These are phyloP conservation scores for Macrosoma leucophasiata DNA, from an alignment of 2,888 invertebrate genomes.

Conservation along the genomic window DNA sequence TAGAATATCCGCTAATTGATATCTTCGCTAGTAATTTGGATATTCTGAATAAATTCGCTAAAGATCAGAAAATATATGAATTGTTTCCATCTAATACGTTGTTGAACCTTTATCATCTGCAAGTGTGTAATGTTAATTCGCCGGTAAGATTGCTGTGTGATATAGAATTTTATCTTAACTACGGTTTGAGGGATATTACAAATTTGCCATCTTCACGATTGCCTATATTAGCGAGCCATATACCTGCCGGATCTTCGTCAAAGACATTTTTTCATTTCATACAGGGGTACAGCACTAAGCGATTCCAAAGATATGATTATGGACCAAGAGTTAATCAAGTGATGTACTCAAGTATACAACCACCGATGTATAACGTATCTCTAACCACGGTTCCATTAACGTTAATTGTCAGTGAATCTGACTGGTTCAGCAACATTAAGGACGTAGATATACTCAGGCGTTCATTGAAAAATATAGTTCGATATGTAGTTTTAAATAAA, in stretches of 20 bases:
- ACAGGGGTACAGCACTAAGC: slow-evolving; percentile 45
- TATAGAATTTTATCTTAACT: slow-evolving; percentile 44
- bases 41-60: slow-evolving; percentile 32
- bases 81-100: slow-evolving; percentile 40
- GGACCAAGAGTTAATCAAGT: slow-evolving; percentile 37
- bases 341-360: slow-evolving; percentile 36
- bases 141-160: slow-evolving; percentile 43
- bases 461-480: slow-evolving; percentile 41
- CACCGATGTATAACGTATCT: slow-evolving; percentile 50
- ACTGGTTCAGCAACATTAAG: slow-evolving; percentile 49
- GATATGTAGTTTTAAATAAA: slow-evolving; percentile 38
- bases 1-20: slow-evolving; percentile 44
- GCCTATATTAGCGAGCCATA: slow-evolving; percentile 51
- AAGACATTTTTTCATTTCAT: slow-evolving; percentile 54
- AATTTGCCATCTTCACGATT: slow-evolving; percentile 43
- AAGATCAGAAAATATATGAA: slow-evolving; percentile 43
- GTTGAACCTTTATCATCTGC: slow-evolving; percentile 40
- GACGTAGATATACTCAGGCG: slow-evolving; percentile 39
- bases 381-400: slow-evolving; percentile 43
- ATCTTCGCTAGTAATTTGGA: slow-evolving; percentile 37
- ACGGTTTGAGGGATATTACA: slow-evolving; percentile 42
- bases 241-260: slow-evolving; percentile 51
- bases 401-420: slow-evolving; percentile 48
- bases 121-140: slow-evolving; percentile 38
- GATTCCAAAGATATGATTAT: slow-evolving; percentile 53